Evolutionary conservation across 2,888 invertebrate genomes (phyloP).

Genomic region (Lycophotia porphyrea): DNA sequence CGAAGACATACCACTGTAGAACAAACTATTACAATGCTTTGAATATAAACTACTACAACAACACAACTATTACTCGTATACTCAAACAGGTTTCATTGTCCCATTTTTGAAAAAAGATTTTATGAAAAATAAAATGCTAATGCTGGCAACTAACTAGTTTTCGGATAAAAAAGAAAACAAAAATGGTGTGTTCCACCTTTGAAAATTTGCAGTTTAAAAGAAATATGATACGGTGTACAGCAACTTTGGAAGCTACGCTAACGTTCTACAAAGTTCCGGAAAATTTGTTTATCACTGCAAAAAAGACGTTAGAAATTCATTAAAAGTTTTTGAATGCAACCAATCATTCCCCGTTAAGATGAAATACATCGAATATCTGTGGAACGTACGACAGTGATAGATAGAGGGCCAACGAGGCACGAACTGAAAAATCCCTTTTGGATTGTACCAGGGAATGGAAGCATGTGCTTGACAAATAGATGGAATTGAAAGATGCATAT

Average conservation of each 20-base stretch:
- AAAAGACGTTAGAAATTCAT: constrained; percentile 27
- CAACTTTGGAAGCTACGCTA: constrained; percentile 3
- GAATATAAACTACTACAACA: not conserved
- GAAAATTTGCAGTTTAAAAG: constrained; percentile 35
- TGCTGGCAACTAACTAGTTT: constrained; percentile 26
- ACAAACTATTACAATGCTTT: not conserved
- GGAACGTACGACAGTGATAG: constrained; percentile 61
- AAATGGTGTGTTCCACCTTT: constrained; percentile 28
- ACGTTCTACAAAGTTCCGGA: constrained; percentile 14
- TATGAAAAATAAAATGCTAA: constrained; percentile 14
- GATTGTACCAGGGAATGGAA: constrained; percentile 43
- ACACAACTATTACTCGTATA: too few species aligned
- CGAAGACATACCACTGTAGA: not conserved
- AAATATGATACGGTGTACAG: constrained; percentile 10
- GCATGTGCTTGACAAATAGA: constrained; percentile 42
- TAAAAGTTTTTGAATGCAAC: constrained; percentile 49
- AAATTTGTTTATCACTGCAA: constrained; percentile 15
- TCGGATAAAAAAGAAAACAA: constrained; percentile 14
- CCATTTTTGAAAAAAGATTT: not conserved
- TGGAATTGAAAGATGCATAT: constrained; percentile 48
- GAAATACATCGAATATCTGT: constrained; percentile 49
- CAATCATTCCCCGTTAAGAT: constrained; percentile 43
- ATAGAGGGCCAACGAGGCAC: constrained; percentile 62
- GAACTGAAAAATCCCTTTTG: constrained; percentile 66
- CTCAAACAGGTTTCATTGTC: not conserved